Base-by-base conservation (phyloP, 2,888 invertebrate species). In the Sylvicola cinctus region DNA sequence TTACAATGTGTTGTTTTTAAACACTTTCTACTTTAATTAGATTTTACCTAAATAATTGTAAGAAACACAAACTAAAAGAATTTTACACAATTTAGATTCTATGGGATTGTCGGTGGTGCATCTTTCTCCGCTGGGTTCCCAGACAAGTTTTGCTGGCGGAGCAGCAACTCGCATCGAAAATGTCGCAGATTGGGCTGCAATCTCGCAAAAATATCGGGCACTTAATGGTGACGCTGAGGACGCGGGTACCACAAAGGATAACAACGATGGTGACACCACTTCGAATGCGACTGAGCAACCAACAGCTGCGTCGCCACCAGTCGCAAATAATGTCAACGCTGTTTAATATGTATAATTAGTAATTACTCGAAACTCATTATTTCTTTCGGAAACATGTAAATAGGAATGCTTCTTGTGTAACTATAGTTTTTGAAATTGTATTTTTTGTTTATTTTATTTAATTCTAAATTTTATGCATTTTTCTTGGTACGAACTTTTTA, bases 171-270 rank as follows among this genome's bases (percentile, higher is more conserved):
- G 81, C 44, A 85, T 87, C 43, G 87, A 87, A 52, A 83, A 78
- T 48, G 84, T 88, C 6, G 81, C 83, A 2, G 87, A 90, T 53
- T 90, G 88, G 88, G 83, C 84, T 47, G 65, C 75, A 3, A 87
- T 88, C 38, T 79, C 87, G 15, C 80, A 80, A 60, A 87, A 85
- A 51, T 90, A 88, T 53, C 65, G 84, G 14, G 76, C 78, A 0
- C 61, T 87, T 8, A 66, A 72, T 41, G 74, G 76, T 61, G 57
- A 61, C 15, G 65, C 69, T 39, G 72, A 72, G 38, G 63, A 66
- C 14, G 62, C 51, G 2, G 51, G 52, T 10, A 58, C 58, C 2
- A 42, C 57, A 4, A 56, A 54, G 44, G 59, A 59, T 23, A 55
- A 54, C 4, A 56, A 58, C 38, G 53, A 50, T 16, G 59, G 58